phyloP scores from a whole-genome alignment of 2,797 vertebrate genomes.

The Sylvilagus floridanus region DNA sequence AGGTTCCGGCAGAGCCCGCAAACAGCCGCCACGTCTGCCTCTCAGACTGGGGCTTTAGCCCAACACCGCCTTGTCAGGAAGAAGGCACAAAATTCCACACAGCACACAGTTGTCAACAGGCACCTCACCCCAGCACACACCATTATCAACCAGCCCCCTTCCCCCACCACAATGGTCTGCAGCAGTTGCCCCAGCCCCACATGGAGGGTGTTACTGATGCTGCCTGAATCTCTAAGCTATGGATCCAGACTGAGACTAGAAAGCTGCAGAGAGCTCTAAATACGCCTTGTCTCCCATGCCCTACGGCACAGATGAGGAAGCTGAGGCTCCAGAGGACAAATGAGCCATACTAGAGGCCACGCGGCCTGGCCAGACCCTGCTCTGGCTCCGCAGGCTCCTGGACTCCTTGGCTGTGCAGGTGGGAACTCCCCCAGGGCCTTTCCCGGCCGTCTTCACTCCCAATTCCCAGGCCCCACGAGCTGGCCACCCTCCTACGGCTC shows the following conservation, averaged over 20 bases:
- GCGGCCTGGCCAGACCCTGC: conserved; percentile 86
- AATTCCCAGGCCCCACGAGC: rapidly evolving
- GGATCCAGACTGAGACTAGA: not conserved
- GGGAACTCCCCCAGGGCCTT: not conserved
- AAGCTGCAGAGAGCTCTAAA: not conserved
- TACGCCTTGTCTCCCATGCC: not conserved
- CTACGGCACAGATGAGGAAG: not conserved
- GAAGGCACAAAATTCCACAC: not conserved
- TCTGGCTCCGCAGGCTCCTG: conserved; percentile 92
- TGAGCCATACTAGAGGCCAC: not conserved
- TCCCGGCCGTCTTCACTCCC: not conserved
- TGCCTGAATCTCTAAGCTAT: not conserved
- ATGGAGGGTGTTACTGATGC: too few relatives aligned
- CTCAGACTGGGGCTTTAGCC: not conserved
- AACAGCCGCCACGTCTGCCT: not conserved
- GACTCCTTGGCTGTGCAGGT: conserved; percentile 89
- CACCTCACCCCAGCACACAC: too few relatives aligned
- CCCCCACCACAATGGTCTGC: too few relatives aligned
- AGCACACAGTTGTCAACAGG: not conserved
- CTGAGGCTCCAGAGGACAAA: not conserved
- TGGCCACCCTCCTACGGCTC: not conserved
- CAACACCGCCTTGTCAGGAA: not conserved
- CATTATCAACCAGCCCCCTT: not conserved
- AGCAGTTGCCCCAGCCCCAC: not conserved
- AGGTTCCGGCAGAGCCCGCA: not conserved